Base-by-base conservation (phyloP, 2,113 vertebrate genomes). In the Micromys minutus region DNA sequence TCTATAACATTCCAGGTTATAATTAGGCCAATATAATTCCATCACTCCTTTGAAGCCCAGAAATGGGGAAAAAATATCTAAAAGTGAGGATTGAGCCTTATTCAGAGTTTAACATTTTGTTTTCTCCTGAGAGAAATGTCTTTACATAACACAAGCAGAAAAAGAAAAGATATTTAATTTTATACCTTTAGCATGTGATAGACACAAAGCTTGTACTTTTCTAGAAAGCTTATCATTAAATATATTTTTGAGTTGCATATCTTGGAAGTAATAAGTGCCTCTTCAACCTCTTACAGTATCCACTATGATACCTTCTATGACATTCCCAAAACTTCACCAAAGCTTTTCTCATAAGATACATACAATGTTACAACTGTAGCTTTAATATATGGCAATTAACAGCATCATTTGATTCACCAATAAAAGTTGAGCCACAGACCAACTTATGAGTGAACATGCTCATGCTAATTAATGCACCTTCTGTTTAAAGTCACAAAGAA, bases 401-500 rank as follows among this genome's bases (percentile, higher is more conserved):
- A 3, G 24, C 22, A 90, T 92, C 65, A 90, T 94, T 93, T 59
- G 11, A 93, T 69, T 19, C 87, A 71, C 63, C 93, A 26, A 67
- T 26, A n/a, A 83, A 94, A 45, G 87, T 50, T 89, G 59, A 91
- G 80, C 52, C 24, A 34, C 45, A 89, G 50, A 95, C 24, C 61
- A 87, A 86, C 26, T 93, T 45, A 63, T 71, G 19, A 93, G 89
- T 87, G 15, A 93, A 95, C 93, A 42, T 47, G 47, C 36, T 93
- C 42, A 52, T 77, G 86, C 57, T 77, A 94, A 96, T 95, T 94
- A 90, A 75, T 95, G 52, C 90, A 72, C 45, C 84, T 93, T 91
- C 47, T 85, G 36, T 94, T 92, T 81, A 65, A 89, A 95, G 76
- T 90, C 90, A 90, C 45, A 94, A 93, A 88, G 80, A 90, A 94